Percentiles rank a stretch among this genome's conserved stretches.
Conservation (phyloP, 35 echinoderm and acorn worm genomes). For the Amphiura filiformis region DNA sequence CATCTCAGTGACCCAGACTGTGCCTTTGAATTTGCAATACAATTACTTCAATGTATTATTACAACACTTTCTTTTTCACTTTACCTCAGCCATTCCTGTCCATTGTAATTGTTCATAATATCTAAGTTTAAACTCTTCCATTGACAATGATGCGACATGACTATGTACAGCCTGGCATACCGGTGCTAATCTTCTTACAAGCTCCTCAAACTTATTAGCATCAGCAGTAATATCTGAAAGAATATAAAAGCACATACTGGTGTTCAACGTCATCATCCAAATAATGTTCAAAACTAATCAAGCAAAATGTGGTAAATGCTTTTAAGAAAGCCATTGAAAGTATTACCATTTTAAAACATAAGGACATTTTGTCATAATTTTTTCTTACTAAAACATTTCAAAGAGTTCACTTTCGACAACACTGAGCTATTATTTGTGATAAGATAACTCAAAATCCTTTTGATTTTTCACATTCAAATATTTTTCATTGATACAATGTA, state of each 20-base stretch:
- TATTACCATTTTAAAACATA: neutral
- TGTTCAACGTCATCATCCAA: neutral
- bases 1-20: too few relatives aligned
- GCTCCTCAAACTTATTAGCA: conserved; percentile 1
- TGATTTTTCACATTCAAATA: too few relatives aligned
- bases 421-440: too few relatives aligned
- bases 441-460: too few relatives aligned
- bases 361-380: neutral
- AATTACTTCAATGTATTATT: too few relatives aligned
- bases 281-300: neutral
- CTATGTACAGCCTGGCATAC: conserved; percentile 7
- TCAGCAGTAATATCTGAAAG: conserved; percentile 13
- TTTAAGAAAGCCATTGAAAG: neutral
- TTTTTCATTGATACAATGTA: too few relatives aligned
- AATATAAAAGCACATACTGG: neutral
- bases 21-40: too few relatives aligned
- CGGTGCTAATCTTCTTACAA: conserved; percentile 13
- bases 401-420: neutral
- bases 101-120: conserved; percentile 9
- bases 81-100: conserved; percentile 3
- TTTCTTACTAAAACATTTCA: neutral
- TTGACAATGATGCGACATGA: neutral
- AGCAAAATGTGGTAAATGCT: neutral
- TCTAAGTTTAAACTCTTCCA: neutral
- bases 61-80: too few relatives aligned